Percentiles rank a stretch among this genome's conserved stretches.
phyloP scores from a whole-genome alignment of 2,113 vertebrate genomes.

The Grammomys dolichurus region DNA sequence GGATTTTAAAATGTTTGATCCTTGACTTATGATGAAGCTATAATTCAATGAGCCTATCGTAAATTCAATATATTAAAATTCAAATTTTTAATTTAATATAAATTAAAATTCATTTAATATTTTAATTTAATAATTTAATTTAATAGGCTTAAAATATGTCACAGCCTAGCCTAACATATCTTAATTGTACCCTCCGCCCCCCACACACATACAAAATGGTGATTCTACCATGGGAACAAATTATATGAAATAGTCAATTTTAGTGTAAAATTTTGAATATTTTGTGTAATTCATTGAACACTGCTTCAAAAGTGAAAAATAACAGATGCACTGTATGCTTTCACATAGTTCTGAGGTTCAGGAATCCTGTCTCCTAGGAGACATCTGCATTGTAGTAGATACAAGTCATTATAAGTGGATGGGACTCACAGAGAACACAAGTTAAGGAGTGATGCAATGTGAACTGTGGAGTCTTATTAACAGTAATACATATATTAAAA shows the following conservation, averaged over 20 bases:
- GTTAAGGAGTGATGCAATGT: neutral
- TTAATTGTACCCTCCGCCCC: neutral
- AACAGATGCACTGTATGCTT: rapidly evolving
- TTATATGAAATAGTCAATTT: too few species aligned
- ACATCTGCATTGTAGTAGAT: rapidly evolving
- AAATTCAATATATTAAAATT: neutral
- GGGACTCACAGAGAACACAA: neutral
- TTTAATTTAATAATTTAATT: neutral
- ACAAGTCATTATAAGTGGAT: too few species aligned
- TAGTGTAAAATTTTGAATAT: too few species aligned
- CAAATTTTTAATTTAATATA: neutral
- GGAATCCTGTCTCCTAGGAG: too few species aligned
- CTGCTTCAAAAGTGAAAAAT: neutral
- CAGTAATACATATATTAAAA: neutral
- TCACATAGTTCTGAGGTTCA: neutral
- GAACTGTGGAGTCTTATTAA: neutral
- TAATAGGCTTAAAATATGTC: neutral
- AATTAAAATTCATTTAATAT: neutral
- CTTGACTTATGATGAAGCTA: neutral
- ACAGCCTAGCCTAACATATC: neutral
- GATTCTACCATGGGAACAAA: neutral
- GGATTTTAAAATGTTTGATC: neutral
- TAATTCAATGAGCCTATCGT: neutral
- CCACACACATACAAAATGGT: neutral
- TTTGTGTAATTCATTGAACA: neutral